Base-by-base conservation (phyloP, 1,140 invertebrate species). In the Drosophila kurseongensis region DNA sequence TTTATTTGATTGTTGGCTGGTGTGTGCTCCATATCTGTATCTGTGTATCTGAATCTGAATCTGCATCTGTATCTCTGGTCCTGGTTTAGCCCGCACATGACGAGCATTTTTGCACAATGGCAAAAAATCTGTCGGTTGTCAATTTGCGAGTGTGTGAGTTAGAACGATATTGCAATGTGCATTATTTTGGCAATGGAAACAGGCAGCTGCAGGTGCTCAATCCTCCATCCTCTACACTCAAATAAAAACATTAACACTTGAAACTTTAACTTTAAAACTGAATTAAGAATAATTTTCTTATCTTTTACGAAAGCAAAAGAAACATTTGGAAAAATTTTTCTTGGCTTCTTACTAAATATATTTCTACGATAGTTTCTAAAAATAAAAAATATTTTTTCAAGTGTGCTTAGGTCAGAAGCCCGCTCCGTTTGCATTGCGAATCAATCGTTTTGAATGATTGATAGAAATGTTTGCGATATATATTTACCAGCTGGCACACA, bases 391-490 rank as follows among this genome's bases (percentile, higher is more conserved):
- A 29, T 48, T 48, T 48, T n/a, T 29, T 2, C 13, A 29, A 48
- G 47, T 32, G 47, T 18, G 29, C 51, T 74, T 27, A 29, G 48
- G 48, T 51, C 29, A 51, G 48, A 51, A 38, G 51, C 14, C 47
- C 36, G 47, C 48, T 85, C 63, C 56, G 81, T 78, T 85, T 85
- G 81, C 82, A 86, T 86, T 86, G 74, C 57, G 73, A 89, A 89
- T 88, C 83, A 88, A 88, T 88, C 84, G 83, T 58, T 84, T 71
- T 88, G 83, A 88, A 88, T 89, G 83, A 88, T 88, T 89, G 83
- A 89, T 88, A 88, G 84, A 88, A 88, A 88, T 89, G 80, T 88
- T 88, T 84, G 75, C 56, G 67, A 84, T 84, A 88, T 74, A 79
- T 84, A 89, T 88, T 86, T 86, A 52, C 75, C 71, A 83, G 72